Percentiles rank a stretch among this genome's conserved stretches.
Conservation (phyloP, 2,113 vertebrate species). For the Acanthochromis polyacanthus region DNA sequence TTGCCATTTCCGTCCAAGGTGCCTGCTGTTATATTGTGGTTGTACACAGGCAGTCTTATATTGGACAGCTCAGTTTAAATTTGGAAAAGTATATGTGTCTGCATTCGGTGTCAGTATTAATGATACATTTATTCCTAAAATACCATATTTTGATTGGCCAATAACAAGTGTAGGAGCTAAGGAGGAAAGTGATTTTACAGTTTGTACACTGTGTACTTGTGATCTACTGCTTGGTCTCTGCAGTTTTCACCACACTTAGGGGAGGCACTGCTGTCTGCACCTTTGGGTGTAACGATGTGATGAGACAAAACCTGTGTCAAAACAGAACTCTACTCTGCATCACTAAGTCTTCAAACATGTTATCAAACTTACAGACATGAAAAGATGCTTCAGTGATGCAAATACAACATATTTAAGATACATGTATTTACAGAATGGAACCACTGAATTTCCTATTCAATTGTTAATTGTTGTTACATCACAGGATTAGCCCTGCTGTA, state of each 20-base stretch:
- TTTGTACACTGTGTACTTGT: not conserved
- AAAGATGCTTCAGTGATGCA: too few species aligned
- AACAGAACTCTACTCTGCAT: not conserved
- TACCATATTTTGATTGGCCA: constrained; percentile 8
- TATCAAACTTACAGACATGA: too few species aligned
- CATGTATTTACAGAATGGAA: too few species aligned
- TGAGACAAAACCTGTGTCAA: not conserved
- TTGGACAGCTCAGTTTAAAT: constrained; percentile 9
- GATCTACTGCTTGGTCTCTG: constrained; percentile 2
- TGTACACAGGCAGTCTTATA: constrained; percentile 3
- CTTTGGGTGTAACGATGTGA: not conserved
- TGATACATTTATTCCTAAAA: constrained; percentile 49
- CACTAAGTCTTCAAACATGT: too few species aligned
- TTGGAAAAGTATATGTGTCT: constrained; percentile 11
- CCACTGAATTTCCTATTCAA: too few species aligned
- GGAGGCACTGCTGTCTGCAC: not conserved
- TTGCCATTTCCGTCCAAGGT: constrained; percentile 32
- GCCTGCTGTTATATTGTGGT: not conserved
- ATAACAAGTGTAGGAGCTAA: not conserved
- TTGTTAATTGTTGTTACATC: too few species aligned
- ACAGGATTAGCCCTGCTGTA: too few species aligned
- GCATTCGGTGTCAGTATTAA: constrained; percentile 28
- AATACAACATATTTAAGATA: too few species aligned
- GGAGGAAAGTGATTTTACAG: not conserved
- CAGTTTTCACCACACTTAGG: not conserved